A percentile compares a stretch with the other conserved stretches of the same genome.
Evolutionary conservation across 2,113 vertebrate genomes (phyloP).

Genomic region (Antechinus stuartii): DNA sequence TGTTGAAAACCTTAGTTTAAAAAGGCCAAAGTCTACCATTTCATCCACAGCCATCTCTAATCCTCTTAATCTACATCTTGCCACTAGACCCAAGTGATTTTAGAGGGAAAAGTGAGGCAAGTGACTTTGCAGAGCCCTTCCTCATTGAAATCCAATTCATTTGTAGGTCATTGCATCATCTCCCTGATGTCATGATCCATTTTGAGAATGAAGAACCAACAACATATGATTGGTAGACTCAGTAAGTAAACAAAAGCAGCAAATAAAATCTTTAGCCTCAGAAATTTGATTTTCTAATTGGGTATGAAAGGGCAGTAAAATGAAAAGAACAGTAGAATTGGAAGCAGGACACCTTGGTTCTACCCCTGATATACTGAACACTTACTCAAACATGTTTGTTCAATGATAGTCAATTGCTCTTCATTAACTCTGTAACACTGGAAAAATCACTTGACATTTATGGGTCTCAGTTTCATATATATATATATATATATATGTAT

Average conservation of each 20-base stretch:
- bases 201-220: no score
- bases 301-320: background rate
- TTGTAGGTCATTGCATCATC: no score
- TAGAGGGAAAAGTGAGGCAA: no score
- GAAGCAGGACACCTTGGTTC: background rate
- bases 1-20: no score
- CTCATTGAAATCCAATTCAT: no score
- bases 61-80: no score
- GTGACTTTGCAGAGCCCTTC: no score
- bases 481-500: no score
- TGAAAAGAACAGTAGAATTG: background rate
- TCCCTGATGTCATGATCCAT: no score
- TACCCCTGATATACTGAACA: background rate
- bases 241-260: background rate
- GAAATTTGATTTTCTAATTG: background rate
- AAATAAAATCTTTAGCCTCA: background rate
- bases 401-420: background rate
- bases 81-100: no score
- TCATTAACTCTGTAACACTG: background rate
- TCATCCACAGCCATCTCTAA: no score
- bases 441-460: background rate
- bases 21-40: no score
- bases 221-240: background rate
- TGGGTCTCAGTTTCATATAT: background rate
- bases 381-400: background rate